Evolutionary conservation across 1,140 invertebrate species (phyloP).

Genomic region (Cydia fagiglandana): DNA sequence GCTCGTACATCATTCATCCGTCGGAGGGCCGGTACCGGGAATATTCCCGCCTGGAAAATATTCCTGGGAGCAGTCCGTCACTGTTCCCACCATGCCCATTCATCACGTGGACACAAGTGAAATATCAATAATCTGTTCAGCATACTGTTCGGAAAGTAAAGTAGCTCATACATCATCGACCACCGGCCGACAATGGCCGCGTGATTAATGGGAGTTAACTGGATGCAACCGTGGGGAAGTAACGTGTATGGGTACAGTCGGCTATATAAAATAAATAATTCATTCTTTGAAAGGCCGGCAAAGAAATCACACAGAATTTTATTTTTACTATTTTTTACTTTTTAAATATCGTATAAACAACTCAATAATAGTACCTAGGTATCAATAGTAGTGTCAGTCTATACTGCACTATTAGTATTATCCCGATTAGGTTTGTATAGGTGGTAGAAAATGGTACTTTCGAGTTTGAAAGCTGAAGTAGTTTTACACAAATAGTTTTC

Average conservation of each 20-base stretch:
- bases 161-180: constrained; percentile 6
- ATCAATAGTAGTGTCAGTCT: too few relatives aligned
- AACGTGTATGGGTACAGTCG: background rate
- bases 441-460: too few relatives aligned
- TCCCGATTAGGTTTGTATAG: too few relatives aligned
- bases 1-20: background rate
- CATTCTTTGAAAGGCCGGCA: too few relatives aligned
- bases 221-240: background rate
- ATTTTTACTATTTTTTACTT: too few relatives aligned
- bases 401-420: too few relatives aligned
- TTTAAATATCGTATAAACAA: too few relatives aligned
- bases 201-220: constrained; percentile 5
- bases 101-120: background rate
- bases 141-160: background rate
- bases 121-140: constrained; percentile 13
- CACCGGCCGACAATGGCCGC: background rate
- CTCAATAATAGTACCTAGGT: too few relatives aligned
- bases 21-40: background rate
- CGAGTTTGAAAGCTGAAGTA: too few relatives aligned
- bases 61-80: background rate
- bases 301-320: too few relatives aligned
- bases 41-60: background rate
- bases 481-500: too few relatives aligned
- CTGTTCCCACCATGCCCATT: background rate
- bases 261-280: too few relatives aligned